Evolutionary conservation across 2,113 vertebrate genomes (phyloP).

Genomic region (Atractosteus spatula): DNA sequence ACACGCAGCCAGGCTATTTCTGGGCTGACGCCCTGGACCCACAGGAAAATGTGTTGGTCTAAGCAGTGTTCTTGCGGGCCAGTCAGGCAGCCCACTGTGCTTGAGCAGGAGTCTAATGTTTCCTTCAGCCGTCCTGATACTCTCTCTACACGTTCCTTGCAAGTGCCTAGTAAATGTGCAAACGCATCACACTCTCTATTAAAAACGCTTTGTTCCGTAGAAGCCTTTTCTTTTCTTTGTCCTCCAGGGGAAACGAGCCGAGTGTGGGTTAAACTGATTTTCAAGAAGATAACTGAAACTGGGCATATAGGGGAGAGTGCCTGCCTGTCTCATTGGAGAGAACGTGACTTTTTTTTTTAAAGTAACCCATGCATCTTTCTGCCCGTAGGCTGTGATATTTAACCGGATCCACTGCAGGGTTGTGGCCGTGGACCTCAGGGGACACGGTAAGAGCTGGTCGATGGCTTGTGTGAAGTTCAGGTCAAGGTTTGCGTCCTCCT

Average conservation of each 20-base stretch:
- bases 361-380: slow-evolving; percentile 18
- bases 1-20: slow-evolving; percentile 19
- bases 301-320: neutral
- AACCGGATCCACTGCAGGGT: slow-evolving; percentile 88
- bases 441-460: slow-evolving; percentile 76
- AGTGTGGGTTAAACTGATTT: too few species aligned
- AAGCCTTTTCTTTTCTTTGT: too few species aligned
- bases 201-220: neutral
- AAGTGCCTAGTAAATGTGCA: neutral
- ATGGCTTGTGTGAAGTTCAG: neutral
- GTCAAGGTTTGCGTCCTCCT: neutral
- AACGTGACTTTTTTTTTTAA: neutral
- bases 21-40: slow-evolving; percentile 15
- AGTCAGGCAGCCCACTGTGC: neutral
- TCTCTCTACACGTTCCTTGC: neutral
- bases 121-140: too few species aligned
- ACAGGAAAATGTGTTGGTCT: slow-evolving; percentile 22
- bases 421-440: slow-evolving; percentile 89
- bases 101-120: neutral
- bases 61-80: slow-evolving; percentile 6
- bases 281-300: neutral
- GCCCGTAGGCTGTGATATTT: slow-evolving; percentile 80
- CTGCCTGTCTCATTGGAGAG: neutral
- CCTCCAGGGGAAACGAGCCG: too few species aligned
- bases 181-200: too few species aligned